Percentiles rank a stretch among this genome's conserved stretches.
Evolutionary conservation across 2,113 vertebrate genomes (phyloP).

Genomic region (Talpa occidentalis): DNA sequence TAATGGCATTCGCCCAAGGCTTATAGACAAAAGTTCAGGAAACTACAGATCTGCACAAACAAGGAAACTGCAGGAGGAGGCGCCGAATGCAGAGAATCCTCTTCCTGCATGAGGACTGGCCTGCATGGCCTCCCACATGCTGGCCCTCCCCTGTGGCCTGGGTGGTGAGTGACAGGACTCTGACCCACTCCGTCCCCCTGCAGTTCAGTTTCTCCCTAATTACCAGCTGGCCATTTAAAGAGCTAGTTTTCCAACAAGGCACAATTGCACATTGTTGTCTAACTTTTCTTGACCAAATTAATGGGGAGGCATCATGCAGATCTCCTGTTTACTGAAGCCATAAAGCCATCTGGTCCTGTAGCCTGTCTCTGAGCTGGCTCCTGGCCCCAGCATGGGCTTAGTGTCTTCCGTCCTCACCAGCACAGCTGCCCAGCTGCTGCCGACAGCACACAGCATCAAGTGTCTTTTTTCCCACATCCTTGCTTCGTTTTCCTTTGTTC

Average conservation of each 20-base stretch:
- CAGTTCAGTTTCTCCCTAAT: constrained; percentile 17
- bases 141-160: too few species aligned
- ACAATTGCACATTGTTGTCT: constrained; percentile 66
- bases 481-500: constrained; percentile 73
- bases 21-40: constrained; percentile 66
- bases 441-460: too few species aligned
- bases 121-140: too few species aligned
- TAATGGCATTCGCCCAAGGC: constrained; percentile 66
- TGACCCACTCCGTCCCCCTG: background rate
- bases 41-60: constrained; percentile 64
- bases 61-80: constrained; percentile 9
- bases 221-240: background rate
- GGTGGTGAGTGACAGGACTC: background rate
- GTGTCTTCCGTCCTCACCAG: too few species aligned
- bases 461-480: too few species aligned
- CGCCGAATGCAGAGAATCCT: background rate
- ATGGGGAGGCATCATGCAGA: constrained; percentile 75
- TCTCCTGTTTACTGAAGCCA: constrained; percentile 72
- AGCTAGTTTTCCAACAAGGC: background rate
- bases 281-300: constrained; percentile 62
- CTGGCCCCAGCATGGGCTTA: too few species aligned
- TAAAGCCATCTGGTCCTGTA: too few species aligned
- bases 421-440: too few species aligned
- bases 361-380: too few species aligned
- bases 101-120: background rate